Percentiles rank a stretch among this genome's conserved stretches.
phyloP scores from a whole-genome alignment of 2,113 vertebrate species.

The Chaenocephalus aceratus region DNA sequence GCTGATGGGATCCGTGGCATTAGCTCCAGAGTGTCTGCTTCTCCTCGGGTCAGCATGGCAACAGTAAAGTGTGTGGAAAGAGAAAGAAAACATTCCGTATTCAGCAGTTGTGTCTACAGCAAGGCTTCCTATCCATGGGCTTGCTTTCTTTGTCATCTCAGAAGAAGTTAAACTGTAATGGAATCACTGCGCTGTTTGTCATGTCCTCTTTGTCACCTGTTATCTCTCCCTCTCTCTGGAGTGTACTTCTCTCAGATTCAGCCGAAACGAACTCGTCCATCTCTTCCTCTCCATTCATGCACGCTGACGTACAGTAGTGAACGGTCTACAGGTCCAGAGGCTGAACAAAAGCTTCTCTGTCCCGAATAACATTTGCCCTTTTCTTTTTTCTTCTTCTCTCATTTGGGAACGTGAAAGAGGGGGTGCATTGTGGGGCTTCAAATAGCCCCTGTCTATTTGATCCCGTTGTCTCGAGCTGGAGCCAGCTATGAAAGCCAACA shows the following conservation, averaged over 20 bases:
- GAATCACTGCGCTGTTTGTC: conserved; percentile 67
- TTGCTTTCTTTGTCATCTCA: conserved; percentile 55
- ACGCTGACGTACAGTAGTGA: conserved; percentile 51
- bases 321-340: background rate
- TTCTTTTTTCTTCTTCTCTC: conserved; percentile 33
- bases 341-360: conserved; percentile 58
- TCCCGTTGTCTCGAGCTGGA: conserved; percentile 54
- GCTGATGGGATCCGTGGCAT: conserved; percentile 24
- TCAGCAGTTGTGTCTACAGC: conserved; percentile 3
- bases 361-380: conserved; percentile 50
- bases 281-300: conserved; percentile 29
- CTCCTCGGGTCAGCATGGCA: conserved; percentile 7
- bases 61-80: background rate
- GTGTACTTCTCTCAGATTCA: conserved; percentile 59
- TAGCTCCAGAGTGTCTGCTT: conserved; percentile 24
- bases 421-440: conserved; percentile 54
- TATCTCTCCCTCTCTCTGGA: conserved; percentile 55
- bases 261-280: conserved; percentile 57
- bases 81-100: background rate
- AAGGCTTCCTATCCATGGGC: conserved; percentile 1
- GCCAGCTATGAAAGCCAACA: conserved; percentile 55
- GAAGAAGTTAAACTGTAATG: conserved; percentile 61
- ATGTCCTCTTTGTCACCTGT: conserved; percentile 64
- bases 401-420: conserved; percentile 66
- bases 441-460: conserved; percentile 54